A percentile compares a stretch with the other conserved stretches of the same genome.
Evolutionary conservation across 2,113 vertebrate species (phyloP).

Genomic region (Pluvianellus socialis): DNA sequence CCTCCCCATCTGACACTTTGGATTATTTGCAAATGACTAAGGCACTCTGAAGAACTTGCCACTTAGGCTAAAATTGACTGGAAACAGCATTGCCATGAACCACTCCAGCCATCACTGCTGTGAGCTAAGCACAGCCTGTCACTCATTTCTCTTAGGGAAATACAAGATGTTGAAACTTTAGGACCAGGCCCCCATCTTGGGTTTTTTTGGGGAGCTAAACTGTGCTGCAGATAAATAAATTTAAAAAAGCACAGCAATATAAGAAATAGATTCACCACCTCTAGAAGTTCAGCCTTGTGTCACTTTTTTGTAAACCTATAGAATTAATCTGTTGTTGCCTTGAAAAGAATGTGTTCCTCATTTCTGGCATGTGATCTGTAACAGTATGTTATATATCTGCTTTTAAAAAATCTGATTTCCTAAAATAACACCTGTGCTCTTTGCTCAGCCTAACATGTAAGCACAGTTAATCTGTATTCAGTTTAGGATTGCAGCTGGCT

Average conservation of each 20-base stretch:
- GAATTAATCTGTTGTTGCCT: neutral
- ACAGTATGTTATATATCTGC: neutral
- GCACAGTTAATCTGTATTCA: neutral
- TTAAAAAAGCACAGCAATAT: neutral
- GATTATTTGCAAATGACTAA: neutral
- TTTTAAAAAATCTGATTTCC: neutral
- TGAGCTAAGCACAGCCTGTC: fast-evolving
- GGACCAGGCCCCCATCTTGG: neutral
- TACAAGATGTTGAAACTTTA: neutral
- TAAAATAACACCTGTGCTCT: neutral
- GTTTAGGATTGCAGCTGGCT: neutral
- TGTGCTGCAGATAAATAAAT: neutral
- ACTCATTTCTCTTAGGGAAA: neutral
- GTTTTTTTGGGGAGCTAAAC: neutral
- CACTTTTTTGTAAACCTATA: neutral
- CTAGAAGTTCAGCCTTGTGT: neutral
- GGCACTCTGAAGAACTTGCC: neutral
- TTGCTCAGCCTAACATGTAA: neutral
- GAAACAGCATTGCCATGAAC: neutral
- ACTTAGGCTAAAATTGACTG: neutral
- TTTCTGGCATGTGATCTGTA: neutral
- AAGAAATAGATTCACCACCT: neutral
- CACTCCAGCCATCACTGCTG: neutral
- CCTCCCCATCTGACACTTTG: neutral
- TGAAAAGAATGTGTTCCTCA: fast-evolving